Percentiles rank a stretch among this genome's conserved stretches.
Evolutionary conservation across 1,140 invertebrate genomes (phyloP).

Genomic region (Drosophila tani): DNA sequence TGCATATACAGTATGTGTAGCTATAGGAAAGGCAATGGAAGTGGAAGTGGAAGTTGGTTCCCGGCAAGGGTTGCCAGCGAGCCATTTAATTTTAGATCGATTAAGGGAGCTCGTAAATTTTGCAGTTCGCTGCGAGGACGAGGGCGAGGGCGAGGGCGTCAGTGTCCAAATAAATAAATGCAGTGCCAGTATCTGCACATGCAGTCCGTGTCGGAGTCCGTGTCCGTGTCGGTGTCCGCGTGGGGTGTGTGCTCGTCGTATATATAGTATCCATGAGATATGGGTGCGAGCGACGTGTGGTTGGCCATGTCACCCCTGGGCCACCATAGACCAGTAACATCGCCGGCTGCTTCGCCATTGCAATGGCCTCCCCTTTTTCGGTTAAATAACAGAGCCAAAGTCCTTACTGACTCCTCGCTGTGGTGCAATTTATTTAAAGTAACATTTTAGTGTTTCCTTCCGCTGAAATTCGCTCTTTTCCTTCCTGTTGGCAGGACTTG

Average conservation of each 20-base stretch:
- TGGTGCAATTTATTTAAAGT: slow-evolving; percentile 83
- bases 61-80: slow-evolving; percentile 36
- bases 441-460: slow-evolving; percentile 85
- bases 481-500: slow-evolving; percentile 68
- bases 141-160: slow-evolving; percentile 50
- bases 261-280: slow-evolving; percentile 22
- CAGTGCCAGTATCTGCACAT: slow-evolving; percentile 52
- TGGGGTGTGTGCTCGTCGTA: slow-evolving; percentile 29
- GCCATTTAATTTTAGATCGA: slow-evolving; percentile 58
- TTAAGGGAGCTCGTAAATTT: slow-evolving; percentile 60
- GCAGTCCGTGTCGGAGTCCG: slow-evolving; percentile 8
- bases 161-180: slow-evolving; percentile 77
- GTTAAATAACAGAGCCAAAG: slow-evolving; percentile 46
- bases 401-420: slow-evolving; percentile 17
- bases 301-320: slow-evolving; percentile 74
- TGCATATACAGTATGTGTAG: slow-evolving; percentile 20
- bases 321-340: slow-evolving; percentile 20
- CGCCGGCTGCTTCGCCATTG: slow-evolving; percentile 27
- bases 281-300: slow-evolving; percentile 48
- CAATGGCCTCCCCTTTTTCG: slow-evolving; percentile 52
- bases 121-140: slow-evolving; percentile 13
- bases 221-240: slow-evolving; percentile 1
- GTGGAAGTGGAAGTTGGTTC: slow-evolving; percentile 23
- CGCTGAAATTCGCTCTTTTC: slow-evolving; percentile 82
- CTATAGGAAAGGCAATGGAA: slow-evolving; percentile 8